These are phyloP conservation scores for Belgica antarctica DNA, from an alignment of 2,888 invertebrate genomes.

Conservation along the genomic window DNA sequence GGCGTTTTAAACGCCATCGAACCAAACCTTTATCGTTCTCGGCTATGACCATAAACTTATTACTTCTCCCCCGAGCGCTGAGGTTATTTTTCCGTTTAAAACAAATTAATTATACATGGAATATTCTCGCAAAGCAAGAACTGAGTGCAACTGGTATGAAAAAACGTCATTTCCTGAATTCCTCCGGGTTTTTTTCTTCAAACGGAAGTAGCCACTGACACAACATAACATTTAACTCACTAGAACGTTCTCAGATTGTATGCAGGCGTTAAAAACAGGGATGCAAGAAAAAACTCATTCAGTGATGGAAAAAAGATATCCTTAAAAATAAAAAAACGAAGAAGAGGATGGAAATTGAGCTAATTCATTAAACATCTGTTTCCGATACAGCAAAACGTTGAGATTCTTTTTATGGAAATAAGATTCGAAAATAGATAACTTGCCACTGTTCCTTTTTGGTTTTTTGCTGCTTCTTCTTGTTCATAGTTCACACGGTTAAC, in stretches of 20 bases:
- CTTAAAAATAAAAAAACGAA: not conserved
- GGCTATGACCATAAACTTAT: not conserved
- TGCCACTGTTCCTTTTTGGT: not conserved
- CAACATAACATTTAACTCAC: not conserved
- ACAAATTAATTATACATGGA: constrained; percentile 3
- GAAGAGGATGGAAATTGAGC: not conserved
- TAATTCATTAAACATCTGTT: constrained; percentile 39
- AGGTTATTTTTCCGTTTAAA: constrained; percentile 13
- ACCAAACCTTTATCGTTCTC: not conserved
- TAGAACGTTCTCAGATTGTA: not conserved
- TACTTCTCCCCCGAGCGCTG: not conserved
- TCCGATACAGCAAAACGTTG: constrained; percentile 17
- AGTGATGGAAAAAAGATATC: not conserved
- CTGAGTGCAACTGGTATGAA: not conserved
- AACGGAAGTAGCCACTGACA: constrained; percentile 26
- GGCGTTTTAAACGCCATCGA: not conserved
- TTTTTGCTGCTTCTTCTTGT: not conserved
- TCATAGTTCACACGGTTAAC: constrained; percentile 24
- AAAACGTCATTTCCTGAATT: constrained; percentile 30
- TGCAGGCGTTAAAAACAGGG: constrained; percentile 14
- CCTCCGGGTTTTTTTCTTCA: not conserved
- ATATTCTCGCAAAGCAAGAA: not conserved
- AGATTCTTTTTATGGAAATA: constrained; percentile 14
- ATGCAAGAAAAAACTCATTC: not conserved
- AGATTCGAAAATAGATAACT: not conserved